phyloP scores from a whole-genome alignment of 2,113 vertebrate species.

The Rousettus leschenaultii region DNA sequence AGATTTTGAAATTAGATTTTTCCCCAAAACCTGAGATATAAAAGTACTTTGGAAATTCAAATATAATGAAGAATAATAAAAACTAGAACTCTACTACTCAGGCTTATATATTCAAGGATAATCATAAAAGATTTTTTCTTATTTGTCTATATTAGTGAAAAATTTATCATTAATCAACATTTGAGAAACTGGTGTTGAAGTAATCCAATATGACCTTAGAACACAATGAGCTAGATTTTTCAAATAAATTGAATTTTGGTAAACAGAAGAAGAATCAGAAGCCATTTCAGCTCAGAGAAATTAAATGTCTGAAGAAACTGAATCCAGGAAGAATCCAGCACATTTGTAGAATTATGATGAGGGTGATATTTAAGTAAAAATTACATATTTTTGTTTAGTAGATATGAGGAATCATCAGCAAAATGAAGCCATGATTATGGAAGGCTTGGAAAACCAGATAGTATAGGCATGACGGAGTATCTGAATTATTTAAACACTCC shows the following conservation, averaged over 20 bases:
- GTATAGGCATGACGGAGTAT: not conserved
- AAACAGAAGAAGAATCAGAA: not conserved
- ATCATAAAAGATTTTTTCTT: not conserved
- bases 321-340: not conserved
- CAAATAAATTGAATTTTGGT: conserved; percentile 17
- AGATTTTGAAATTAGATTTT: conserved; percentile 40
- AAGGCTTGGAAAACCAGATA: not conserved
- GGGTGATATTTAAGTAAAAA: not conserved
- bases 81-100: not conserved
- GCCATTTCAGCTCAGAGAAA: not conserved
- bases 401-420: not conserved
- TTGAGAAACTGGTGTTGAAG: conserved; percentile 28
- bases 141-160: not conserved
- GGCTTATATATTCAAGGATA: not conserved
- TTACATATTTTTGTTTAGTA: not conserved
- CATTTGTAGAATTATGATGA: not conserved
- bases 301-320: not conserved
- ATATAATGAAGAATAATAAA: not conserved
- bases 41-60: conserved; percentile 16
- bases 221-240: not conserved
- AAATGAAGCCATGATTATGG: not conserved
- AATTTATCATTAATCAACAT: not conserved
- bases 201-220: not conserved
- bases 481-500: not conserved
- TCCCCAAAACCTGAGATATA: not conserved